A percentile compares a stretch with the other conserved stretches of the same genome.
These are phyloP conservation scores for Microcebus ravelobensis DNA, from an alignment of 2,113 vertebrate species.

Conservation along the genomic window DNA sequence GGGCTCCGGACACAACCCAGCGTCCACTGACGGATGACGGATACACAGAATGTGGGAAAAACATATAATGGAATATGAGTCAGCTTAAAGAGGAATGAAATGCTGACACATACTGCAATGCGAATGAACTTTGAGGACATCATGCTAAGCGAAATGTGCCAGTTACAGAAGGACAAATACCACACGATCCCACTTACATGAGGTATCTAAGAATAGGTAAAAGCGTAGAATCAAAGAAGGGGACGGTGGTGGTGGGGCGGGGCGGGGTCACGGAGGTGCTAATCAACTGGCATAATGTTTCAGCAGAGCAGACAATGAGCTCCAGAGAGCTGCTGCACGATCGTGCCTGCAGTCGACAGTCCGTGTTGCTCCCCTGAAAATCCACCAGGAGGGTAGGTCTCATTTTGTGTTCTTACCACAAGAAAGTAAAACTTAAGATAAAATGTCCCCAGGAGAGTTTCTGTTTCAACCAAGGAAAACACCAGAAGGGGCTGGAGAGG, in stretches of 20 bases:
- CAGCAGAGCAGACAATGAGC: neutral
- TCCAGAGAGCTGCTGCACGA: neutral
- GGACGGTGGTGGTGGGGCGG: neutral
- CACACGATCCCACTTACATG: neutral
- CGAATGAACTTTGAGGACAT: neutral
- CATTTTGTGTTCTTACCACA: neutral
- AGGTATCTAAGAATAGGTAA: neutral
- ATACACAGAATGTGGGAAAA: neutral
- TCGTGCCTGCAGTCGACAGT: accelerated
- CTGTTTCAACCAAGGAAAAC: neutral
- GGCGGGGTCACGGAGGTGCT: neutral
- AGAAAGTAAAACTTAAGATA: neutral
- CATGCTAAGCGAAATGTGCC: neutral
- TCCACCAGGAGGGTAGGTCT: too few relatives aligned
- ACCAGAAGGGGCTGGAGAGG: neutral
- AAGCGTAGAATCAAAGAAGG: neutral
- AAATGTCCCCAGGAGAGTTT: neutral
- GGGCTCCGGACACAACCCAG: neutral
- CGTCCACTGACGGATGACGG: accelerated
- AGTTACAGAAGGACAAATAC: neutral
- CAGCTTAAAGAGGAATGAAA: neutral
- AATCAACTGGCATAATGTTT: accelerated
- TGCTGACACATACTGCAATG: neutral
- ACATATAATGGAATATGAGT: neutral
- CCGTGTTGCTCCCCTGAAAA: accelerated